Base-by-base conservation (phyloP, 2,113 vertebrate genomes). In the Delphinapterus leucas region DNA sequence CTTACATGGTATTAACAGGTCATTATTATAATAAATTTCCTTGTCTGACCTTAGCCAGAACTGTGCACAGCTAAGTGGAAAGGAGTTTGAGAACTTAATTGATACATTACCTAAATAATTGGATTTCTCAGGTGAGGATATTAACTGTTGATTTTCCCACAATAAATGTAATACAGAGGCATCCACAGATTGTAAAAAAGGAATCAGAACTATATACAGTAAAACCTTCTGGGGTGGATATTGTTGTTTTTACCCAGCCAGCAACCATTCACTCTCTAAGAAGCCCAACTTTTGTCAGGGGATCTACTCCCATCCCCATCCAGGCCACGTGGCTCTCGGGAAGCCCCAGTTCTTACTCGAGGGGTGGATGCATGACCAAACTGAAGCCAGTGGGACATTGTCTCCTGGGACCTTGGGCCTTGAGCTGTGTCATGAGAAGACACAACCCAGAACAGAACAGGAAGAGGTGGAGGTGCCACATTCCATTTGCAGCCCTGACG, bases 21-120 rank as follows among this genome's bases (percentile, higher is more conserved):
- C 85, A 90, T 90, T 74, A 87, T 80, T 93, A 23, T 82, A 58
- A 92, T 93, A 88, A 98, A 93, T 94, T 94, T 94, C n/a, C 47
- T 82, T 88, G 31, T 80, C 73, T 85, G 65, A 90, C 74, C 90
- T 80, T 90, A 81, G 68, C 81, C 53, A 94, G 76, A 95, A 55
- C 63, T n/a, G 21, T 88, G 38, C 36, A 44, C 11, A 77, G 10
- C 77, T 93, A 36, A 94, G 41, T 58, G 41, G 26, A 97, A 96
- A 88, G n/a, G 53, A 31, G 25, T 81, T 85, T 76, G 41, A 94
- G 82, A 93, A 74, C 44, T 86, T 91, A 86, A 26, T 25, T 90
- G 90, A 88, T 81, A 0, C 20, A 70, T 84, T 90, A 55, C 80
- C 83, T 90, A 89, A 90, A 92, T 95, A 95, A 96, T 55, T 92